Evolutionary conservation across 53 echinoderm and acorn worm genomes (phyloP).

Genomic region (Holothuria scabra): DNA sequence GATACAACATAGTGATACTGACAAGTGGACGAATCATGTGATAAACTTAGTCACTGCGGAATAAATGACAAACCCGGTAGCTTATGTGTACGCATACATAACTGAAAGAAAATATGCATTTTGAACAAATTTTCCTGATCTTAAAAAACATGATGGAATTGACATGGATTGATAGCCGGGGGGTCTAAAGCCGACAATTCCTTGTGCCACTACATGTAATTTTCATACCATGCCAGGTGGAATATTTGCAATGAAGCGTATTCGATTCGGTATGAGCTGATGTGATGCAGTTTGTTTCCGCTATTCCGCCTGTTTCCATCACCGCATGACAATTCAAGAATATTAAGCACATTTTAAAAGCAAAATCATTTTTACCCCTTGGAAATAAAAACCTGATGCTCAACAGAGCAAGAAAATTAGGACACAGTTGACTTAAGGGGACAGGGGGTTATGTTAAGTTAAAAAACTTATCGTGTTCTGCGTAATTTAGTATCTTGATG

Average conservation of each 20-base stretch:
- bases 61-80: too few relatives aligned
- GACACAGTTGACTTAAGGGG: slow-evolving; percentile 42
- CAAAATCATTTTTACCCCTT: slow-evolving; percentile 40
- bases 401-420: slow-evolving; percentile 28
- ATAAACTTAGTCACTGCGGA: too few relatives aligned
- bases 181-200: neutral
- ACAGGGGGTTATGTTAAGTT: slow-evolving; percentile 28
- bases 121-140: slow-evolving; percentile 22
- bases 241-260: slow-evolving; percentile 28
- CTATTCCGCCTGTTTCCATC: slow-evolving; percentile 15
- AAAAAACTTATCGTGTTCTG: slow-evolving; percentile 10
- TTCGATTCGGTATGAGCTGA: neutral
- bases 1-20: too few relatives aligned
- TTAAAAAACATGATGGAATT: slow-evolving; percentile 22
- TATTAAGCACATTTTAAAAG: slow-evolving; percentile 40
- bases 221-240: slow-evolving; percentile 30
- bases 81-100: too few relatives aligned
- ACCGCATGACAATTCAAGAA: slow-evolving; percentile 25
- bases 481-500: slow-evolving; percentile 21
- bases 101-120: slow-evolving; percentile 34
- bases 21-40: too few relatives aligned
- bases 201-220: neutral
- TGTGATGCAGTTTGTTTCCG: slow-evolving; percentile 2
- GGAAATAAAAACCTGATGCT: slow-evolving; percentile 27
- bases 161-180: slow-evolving; percentile 20